Evolutionary conservation across 2,888 invertebrate genomes (phyloP).

Genomic region (Physocephala rufipes): DNA sequence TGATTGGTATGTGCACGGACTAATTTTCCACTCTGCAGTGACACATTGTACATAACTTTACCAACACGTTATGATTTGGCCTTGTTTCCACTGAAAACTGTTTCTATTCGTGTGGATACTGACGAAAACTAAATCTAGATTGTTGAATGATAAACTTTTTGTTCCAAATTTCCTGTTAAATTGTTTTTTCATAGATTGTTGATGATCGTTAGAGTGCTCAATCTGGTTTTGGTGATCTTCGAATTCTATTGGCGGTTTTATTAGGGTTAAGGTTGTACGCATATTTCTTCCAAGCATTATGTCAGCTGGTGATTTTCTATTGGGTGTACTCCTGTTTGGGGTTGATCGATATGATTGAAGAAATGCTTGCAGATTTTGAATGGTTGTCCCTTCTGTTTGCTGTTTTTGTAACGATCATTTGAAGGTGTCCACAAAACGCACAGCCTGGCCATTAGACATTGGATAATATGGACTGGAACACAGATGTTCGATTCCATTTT

Average conservation of each 20-base stretch:
- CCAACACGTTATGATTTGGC: constrained; percentile 18
- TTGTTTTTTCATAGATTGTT: not conserved
- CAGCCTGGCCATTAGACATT: constrained; percentile 47
- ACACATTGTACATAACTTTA: constrained; percentile 18
- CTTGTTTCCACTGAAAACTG: not conserved
- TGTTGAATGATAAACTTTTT: not conserved
- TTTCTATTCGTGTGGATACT: not conserved
- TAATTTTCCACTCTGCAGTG: not conserved
- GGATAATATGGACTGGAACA: constrained; percentile 38
- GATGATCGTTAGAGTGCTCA: not conserved
- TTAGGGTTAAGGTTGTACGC: constrained; percentile 37
- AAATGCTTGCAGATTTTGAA: constrained; percentile 41
- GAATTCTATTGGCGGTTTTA: constrained; percentile 35
- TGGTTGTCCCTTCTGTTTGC: constrained; percentile 38
- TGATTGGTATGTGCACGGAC: constrained; percentile 3
- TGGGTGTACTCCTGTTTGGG: constrained; percentile 41
- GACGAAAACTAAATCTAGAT: constrained; percentile 1
- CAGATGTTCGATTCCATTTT: constrained; percentile 37
- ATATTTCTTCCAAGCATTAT: constrained; percentile 42
- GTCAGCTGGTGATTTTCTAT: constrained; percentile 43
- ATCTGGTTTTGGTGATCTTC: constrained; percentile 2
- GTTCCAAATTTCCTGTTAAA: constrained; percentile 14
- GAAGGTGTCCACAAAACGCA: constrained; percentile 45
- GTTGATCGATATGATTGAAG: constrained; percentile 44
- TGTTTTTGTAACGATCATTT: constrained; percentile 43